These are phyloP conservation scores for Entelurus aequoreus DNA, from an alignment of 2,113 vertebrate species.

Conservation along the genomic window DNA sequence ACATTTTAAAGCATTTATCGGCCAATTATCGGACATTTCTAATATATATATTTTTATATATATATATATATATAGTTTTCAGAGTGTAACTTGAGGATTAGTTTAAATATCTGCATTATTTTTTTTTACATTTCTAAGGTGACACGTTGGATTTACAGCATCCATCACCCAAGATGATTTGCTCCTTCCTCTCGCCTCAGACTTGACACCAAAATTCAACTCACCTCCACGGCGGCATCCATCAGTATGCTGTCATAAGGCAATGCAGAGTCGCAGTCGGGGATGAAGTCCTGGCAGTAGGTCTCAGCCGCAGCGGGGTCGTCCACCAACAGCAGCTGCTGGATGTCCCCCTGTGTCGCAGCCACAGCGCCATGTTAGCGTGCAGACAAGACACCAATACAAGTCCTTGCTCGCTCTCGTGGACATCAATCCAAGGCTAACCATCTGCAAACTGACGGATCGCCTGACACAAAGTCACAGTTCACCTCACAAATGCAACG, in stretches of 20 bases:
- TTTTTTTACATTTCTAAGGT: background rate
- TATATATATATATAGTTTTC: no score
- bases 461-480: no score
- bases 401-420: no score
- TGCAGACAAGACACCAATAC: no score
- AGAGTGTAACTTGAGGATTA: no score
- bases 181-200: background rate
- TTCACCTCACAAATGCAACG: no score
- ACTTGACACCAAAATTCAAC: background rate
- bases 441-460: no score
- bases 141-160: constrained; percentile 18
- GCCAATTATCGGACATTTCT: no score
- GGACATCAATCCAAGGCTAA: no score
- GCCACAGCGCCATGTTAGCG: background rate
- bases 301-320: constrained; percentile 84
- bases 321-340: constrained; percentile 83
- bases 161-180: background rate
- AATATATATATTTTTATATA: no score
- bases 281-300: constrained; percentile 93
- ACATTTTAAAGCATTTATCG: no score
- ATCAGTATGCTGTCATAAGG: constrained; percentile 67
- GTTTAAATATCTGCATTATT: background rate
- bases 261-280: constrained; percentile 82
- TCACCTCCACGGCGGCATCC: constrained; percentile 59
- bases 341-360: constrained; percentile 85